Base-by-base conservation (phyloP, 2,888 invertebrate genomes). In the Chrysomela aeneicollis region DNA sequence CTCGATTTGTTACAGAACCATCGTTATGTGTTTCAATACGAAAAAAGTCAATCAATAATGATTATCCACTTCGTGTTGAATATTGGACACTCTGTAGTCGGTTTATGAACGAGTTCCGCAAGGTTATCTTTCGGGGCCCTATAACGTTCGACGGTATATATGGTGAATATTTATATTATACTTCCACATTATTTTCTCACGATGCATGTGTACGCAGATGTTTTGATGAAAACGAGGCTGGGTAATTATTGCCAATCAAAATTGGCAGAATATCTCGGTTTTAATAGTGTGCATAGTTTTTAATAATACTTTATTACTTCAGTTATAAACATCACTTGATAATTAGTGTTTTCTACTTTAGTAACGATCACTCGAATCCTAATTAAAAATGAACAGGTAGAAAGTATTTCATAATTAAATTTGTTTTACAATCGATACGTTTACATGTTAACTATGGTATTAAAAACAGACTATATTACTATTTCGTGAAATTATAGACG, bases 401-500 rank as follows among this genome's bases (percentile, higher is more conserved):
- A 19, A 22, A 42, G 35, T 42, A 55, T 55, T 55, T 55, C 42
- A 55, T 63, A 63, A 66, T 66, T 66, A 53, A 55, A n/a, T 63
- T 57, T 63, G 53, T 60, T 63, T 57, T 19, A 65, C 58, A 61
- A 49, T 42, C 55, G 22, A 60, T 66, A 62, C 51, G 59, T 57
- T 63, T 53, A 52, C 55, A 22, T 59, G 30, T 47, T 63, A 32
- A 59, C 57, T 26, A 37, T 21, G 42, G 37, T 55, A 55, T 55
- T 55, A 19, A 17, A 55, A 55, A 54, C 54, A 21, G 10, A 32
- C 19, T 19, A 21, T 35, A 54, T 54, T 54, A 21, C 8, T n/a
- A 1, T 35, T 17, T 12, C 35, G 37, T 55, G 22, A 42, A 22
- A 42, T 42, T 15, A n/a, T n/a, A n/a, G 22, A 21, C 35, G 1